These are phyloP conservation scores for Brachionus sp. DNA, from an alignment of 1,140 invertebrate genomes.

Conservation along the genomic window DNA sequence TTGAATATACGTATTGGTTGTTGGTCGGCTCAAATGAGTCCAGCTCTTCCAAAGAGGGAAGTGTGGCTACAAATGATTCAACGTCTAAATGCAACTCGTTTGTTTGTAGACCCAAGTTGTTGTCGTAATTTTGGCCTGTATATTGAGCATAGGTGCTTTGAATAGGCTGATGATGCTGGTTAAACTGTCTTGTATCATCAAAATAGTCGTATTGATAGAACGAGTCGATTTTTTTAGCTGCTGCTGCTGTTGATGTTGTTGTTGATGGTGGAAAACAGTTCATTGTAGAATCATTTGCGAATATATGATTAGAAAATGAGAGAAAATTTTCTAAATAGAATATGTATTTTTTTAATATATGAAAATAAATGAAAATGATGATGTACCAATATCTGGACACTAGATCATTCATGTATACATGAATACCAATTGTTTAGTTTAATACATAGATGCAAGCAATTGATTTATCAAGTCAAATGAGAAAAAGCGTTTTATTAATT, in stretches of 20 bases:
- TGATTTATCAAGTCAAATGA: not conserved
- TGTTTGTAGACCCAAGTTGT: not conserved
- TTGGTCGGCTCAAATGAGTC: not conserved
- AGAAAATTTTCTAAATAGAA: not conserved
- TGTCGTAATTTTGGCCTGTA: not conserved
- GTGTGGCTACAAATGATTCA: conserved; percentile 19
- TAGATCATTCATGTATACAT: conserved; percentile 21
- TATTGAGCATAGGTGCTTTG: not conserved
- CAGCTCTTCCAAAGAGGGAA: not conserved
- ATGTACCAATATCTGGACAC: conserved; percentile 30
- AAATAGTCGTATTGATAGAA: not conserved
- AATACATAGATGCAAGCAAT: conserved; percentile 18
- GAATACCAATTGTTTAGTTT: conserved; percentile 5
- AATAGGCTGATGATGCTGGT: not conserved
- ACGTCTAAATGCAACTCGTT: conserved; percentile 31
- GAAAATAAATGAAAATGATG: not conserved
- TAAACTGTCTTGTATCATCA: not conserved
- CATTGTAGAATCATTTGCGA: not conserved
- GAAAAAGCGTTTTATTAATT: not conserved
- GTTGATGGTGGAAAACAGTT: not conserved
- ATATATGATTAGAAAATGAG: not conserved
- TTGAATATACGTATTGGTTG: not conserved
- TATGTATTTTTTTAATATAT: not conserved
- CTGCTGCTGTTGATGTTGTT: not conserved
- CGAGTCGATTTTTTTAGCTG: not conserved